Conservation (phyloP, 2,888 invertebrate species). For the Acrobasis consociella region DNA sequence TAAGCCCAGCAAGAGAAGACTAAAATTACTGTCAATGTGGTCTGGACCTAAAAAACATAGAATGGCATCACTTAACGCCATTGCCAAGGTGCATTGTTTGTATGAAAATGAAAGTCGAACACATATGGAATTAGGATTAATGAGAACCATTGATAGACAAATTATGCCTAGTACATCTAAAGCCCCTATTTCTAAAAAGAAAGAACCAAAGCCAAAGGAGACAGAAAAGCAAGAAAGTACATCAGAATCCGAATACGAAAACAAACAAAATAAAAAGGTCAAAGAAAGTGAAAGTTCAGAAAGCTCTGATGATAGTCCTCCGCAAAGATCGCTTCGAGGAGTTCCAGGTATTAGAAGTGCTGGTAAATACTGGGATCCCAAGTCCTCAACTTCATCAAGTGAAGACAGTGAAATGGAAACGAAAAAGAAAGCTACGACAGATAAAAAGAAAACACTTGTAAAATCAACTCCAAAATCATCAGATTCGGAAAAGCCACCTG, state of each 20-base stretch:
- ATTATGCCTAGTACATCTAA: conserved; percentile 79
- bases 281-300: conserved; percentile 72
- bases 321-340: conserved; percentile 84
- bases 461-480: conserved; percentile 66
- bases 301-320: conserved; percentile 81
- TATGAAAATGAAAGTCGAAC: conserved; percentile 94
- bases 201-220: conserved; percentile 68
- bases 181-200: conserved; percentile 66
- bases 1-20: conserved; percentile 75
- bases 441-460: conserved; percentile 68
- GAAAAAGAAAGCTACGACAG: conserved; percentile 57
- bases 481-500: conserved; percentile 76
- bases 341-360: conserved; percentile 89
- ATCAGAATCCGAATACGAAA: conserved; percentile 78
- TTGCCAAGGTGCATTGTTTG: conserved; percentile 94
- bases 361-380: conserved; percentile 93
- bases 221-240: conserved; percentile 70
- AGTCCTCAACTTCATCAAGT: conserved; percentile 85
- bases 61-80: conserved; percentile 93
- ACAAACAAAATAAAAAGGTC: conserved; percentile 65
- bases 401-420: conserved; percentile 78
- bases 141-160: conserved; percentile 75
- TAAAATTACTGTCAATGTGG: conserved; percentile 87
- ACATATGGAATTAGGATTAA: conserved; percentile 84
- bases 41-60: conserved; percentile 91